Evolutionary conservation across 2,888 invertebrate genomes (phyloP), one percentile per base, ranked within the genome.

Genomic region (Brachypterus glaber): DNA sequence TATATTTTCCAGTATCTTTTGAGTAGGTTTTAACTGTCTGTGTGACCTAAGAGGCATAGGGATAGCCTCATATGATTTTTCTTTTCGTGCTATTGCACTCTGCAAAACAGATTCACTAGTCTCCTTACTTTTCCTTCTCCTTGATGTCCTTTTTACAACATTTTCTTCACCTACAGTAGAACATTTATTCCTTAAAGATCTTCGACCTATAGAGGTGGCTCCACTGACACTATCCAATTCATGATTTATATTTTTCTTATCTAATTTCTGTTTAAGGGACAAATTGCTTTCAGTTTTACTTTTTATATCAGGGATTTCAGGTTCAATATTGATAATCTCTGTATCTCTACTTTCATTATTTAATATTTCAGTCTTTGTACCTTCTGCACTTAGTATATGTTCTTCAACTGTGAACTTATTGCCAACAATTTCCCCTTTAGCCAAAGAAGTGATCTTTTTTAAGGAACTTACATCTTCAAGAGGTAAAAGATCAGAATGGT

Each of bases 51-150:
- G 62, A 2, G 64, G 61, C 45, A 67, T 62, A 29, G 48, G 53
- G 3, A 67, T 55, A 49, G 72, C 72, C 50, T 75, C 75, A 50
- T 77, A 79, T 1, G 76, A 76, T 49, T 81, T 82, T 57, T 82
- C 79, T 56, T 82, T 82, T 9, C 80, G 69, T 1, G 80, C 80
- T 51, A 82, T 82, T 7, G 82, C 81, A 60, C 73, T 77, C 44
- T 81, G 78, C 14, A 83, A 60, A 17, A 81, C 72, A 33, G 79
- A 78, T 44, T 77, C 73, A 11, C 63, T 63, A 29, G 66, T 71
- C 49, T 79, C 78, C 54, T 76, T 78, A 47, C 76, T 76, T 31
- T 76, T 66, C 24, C 79, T 69, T 35, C 79, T 70, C 0, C 77
- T 74, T 1, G 77, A 76, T 13, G 82, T 69, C 58, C 82, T 82